These are phyloP conservation scores for Diploptera punctata DNA, from an alignment of 2,888 invertebrate species.

Conservation along the genomic window DNA sequence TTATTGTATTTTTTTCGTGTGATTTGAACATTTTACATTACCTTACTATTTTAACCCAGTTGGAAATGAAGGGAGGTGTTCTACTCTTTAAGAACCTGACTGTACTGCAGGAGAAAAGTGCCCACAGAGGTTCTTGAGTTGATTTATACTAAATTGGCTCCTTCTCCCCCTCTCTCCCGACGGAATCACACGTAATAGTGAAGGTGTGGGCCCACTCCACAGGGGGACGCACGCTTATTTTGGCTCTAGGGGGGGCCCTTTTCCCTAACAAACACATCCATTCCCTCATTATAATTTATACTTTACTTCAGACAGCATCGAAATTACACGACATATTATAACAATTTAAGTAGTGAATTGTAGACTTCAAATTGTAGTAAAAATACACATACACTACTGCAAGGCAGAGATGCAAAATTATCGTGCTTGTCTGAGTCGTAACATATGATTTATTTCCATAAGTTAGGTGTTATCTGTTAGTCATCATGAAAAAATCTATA, in stretches of 20 bases:
- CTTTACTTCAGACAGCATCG: neutral
- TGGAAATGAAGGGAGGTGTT: too few species aligned
- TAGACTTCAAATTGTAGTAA: neutral
- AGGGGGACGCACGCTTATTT: conserved; percentile 3
- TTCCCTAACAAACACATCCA: neutral
- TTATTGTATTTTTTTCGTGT: too few species aligned
- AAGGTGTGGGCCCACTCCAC: conserved; percentile 21
- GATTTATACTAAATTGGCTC: conserved; percentile 23
- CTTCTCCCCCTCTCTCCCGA: neutral
- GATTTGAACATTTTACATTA: too few species aligned
- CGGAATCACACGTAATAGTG: conserved; percentile 2
- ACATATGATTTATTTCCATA: too few species aligned
- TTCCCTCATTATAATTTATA: neutral
- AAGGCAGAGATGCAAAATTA: neutral
- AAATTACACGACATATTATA: neutral
- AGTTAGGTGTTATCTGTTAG: too few species aligned
- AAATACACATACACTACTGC: neutral
- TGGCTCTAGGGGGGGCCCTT: neutral
- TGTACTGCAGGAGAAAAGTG: neutral
- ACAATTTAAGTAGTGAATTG: neutral
- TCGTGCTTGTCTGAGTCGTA: too few species aligned
- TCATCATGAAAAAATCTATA: too few species aligned
- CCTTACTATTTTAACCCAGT: too few species aligned
- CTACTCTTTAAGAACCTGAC: neutral
- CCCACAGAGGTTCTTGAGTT: neutral